Conservation (phyloP, 2,113 vertebrate genomes). For the Peromyscus leucopus region DNA sequence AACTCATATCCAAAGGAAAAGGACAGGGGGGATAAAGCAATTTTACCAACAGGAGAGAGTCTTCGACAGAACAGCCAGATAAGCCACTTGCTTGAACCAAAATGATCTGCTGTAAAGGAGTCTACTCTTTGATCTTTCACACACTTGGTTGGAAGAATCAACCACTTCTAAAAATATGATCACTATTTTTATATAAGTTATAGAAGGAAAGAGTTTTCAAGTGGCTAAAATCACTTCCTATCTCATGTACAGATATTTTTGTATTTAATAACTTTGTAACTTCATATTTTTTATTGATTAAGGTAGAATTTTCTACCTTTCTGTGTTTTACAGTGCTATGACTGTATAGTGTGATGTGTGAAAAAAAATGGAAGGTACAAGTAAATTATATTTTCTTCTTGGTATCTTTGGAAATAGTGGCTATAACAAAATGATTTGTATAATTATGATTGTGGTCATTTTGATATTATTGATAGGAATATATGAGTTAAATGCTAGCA, state of each 20-base stretch:
- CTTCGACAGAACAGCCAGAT: neutral
- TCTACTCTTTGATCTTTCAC: constrained; percentile 43
- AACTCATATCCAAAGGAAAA: constrained; percentile 18
- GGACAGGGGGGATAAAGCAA: neutral
- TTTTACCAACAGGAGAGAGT: neutral
- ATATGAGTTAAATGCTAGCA: neutral
- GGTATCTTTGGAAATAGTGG: neutral
- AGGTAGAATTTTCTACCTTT: neutral
- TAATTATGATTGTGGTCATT: neutral
- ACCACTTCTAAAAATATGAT: constrained; percentile 60
- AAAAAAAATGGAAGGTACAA: neutral
- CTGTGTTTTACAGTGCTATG: neutral
- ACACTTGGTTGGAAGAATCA: constrained; percentile 54
- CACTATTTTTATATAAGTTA: constrained; percentile 50
- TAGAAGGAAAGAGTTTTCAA: constrained; percentile 11
- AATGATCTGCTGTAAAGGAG: constrained; percentile 45
- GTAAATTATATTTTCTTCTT: neutral
- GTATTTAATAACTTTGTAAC: constrained; percentile 4
- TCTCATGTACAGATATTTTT: neutral
- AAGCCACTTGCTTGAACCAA: constrained; percentile 5
- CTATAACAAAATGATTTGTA: neutral
- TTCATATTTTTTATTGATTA: neutral
- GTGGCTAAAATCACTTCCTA: neutral
- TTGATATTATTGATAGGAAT: neutral
- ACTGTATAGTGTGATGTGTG: neutral